phyloP scores from a whole-genome alignment of 2,113 vertebrate species.

The Prunella himalayana region DNA sequence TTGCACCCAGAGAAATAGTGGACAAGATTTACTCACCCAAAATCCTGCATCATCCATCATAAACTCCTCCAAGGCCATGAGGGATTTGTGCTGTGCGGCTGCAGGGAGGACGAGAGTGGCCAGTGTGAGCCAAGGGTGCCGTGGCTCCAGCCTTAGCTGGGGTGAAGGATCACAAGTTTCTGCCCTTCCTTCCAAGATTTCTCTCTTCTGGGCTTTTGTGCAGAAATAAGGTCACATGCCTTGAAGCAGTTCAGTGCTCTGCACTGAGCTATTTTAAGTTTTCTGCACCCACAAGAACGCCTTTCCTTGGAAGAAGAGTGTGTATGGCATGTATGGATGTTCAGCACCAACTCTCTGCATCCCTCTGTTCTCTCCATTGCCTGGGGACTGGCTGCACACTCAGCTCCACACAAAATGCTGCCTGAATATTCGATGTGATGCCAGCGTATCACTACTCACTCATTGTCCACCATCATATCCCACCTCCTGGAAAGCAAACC shows the following conservation, averaged over 20 bases:
- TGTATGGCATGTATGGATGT: accelerated
- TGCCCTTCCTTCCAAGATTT: not conserved
- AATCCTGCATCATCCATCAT: not conserved
- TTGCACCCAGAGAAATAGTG: not conserved
- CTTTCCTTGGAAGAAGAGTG: not conserved
- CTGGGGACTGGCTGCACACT: not conserved
- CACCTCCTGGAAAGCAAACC: not conserved
- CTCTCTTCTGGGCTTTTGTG: not conserved
- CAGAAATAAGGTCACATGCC: not conserved
- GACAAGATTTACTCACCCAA: not conserved
- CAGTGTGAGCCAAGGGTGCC: not conserved
- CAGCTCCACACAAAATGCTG: not conserved
- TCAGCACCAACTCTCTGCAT: not conserved
- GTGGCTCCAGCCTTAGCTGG: slow-evolving; percentile 1
- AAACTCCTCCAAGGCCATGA: not conserved
- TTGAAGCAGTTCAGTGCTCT: not conserved
- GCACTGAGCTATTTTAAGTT: not conserved
- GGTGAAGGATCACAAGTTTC: not conserved
- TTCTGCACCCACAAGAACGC: not conserved
- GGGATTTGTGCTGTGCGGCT: not conserved
- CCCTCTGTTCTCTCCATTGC: not conserved
- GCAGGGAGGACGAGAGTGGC: not conserved
- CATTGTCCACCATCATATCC: accelerated
- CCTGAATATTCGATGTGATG: not conserved
- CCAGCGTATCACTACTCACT: not conserved